A percentile compares a stretch with the other conserved stretches of the same genome.
These are phyloP conservation scores for Paradisaea rubra DNA, from an alignment of 2,113 vertebrate genomes.

Conservation along the genomic window DNA sequence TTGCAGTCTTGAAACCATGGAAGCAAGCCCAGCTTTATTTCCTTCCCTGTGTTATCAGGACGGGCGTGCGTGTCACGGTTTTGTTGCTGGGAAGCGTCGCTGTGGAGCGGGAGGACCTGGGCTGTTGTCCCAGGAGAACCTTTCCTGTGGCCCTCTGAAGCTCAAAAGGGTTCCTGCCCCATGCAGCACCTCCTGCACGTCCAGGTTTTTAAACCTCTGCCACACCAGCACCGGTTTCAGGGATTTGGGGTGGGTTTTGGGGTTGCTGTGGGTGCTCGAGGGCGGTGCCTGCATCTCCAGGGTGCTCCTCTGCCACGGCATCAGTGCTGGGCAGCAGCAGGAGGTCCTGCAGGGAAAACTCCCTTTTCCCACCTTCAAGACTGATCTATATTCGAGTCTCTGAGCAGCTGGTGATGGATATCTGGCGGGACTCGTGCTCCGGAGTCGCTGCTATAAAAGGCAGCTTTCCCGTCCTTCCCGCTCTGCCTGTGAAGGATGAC, in stretches of 20 bases:
- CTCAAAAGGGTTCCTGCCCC: not conserved
- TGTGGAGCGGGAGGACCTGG: not conserved
- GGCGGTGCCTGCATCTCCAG: not conserved
- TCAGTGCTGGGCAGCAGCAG: not conserved
- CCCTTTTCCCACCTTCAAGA: not conserved
- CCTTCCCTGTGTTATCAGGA: not conserved
- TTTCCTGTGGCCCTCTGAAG: not conserved
- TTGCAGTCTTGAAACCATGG: not conserved
- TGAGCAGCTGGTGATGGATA: not conserved
- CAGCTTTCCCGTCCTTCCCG: not conserved
- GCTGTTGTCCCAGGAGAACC: not conserved
- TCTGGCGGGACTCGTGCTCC: not conserved
- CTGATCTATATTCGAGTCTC: not conserved
- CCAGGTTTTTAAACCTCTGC: not conserved
- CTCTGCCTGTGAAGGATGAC: not conserved
- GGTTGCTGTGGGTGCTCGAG: not conserved
- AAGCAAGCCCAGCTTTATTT: not conserved
- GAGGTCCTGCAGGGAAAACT: not conserved
- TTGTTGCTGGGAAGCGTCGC: not conserved
- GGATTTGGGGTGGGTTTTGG: not conserved
- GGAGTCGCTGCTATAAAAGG: not conserved
- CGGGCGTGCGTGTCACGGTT: fast-evolving
- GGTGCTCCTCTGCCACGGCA: not conserved
- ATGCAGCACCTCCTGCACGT: not conserved
- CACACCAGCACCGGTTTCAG: fast-evolving